These are phyloP conservation scores for Crossaster papposus DNA, from an alignment of 53 echinoderm and acorn worm species.

Conservation along the genomic window DNA sequence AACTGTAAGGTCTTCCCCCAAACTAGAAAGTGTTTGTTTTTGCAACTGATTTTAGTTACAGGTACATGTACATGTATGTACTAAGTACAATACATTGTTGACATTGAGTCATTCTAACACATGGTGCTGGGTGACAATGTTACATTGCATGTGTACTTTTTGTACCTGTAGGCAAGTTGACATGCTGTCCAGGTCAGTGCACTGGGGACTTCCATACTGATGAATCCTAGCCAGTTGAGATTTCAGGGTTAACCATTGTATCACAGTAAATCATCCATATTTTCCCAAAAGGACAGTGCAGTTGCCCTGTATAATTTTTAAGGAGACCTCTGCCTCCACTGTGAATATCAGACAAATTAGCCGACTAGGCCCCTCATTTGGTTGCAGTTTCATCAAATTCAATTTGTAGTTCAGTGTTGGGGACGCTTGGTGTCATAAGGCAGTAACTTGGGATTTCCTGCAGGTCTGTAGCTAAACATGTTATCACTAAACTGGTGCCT, in stretches of 20 bases:
- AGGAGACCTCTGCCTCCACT: background rate
- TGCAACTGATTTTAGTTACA: background rate
- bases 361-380: background rate
- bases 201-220: background rate
- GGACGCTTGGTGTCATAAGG: background rate
- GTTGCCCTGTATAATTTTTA: background rate
- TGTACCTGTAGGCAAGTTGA: background rate
- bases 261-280: too few relatives aligned
- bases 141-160: background rate
- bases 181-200: background rate
- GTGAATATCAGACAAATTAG: background rate
- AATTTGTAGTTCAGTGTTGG: background rate
- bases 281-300: background rate
- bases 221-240: too few relatives aligned
- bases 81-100: background rate
- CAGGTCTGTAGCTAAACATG: background rate
- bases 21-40: background rate
- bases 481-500: background rate
- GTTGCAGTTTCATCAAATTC: background rate
- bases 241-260: too few relatives aligned
- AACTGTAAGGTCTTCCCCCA: background rate
- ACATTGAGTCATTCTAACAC: background rate
- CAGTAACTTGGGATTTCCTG: constrained; percentile 10
- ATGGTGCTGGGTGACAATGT: background rate
- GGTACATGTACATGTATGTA: too few relatives aligned